phyloP scores from a whole-genome alignment of 2,113 vertebrate species.

The Hymenochirus boettgeri region DNA sequence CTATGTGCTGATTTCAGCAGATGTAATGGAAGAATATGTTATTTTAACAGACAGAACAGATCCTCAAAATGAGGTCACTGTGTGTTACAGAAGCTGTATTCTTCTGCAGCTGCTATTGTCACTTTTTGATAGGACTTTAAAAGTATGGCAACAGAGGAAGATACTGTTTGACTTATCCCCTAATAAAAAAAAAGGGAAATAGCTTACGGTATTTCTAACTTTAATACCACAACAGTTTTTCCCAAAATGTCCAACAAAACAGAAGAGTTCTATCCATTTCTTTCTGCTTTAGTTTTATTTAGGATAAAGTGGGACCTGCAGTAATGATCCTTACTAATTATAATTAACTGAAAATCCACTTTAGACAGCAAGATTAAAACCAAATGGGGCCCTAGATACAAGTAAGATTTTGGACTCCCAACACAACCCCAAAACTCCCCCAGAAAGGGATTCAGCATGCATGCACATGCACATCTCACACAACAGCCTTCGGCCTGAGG shows the following conservation, averaged over 20 bases:
- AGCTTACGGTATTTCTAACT: constrained; percentile 30
- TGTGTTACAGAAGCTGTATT: constrained; percentile 35
- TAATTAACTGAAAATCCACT: too few relatives aligned
- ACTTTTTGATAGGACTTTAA: constrained; percentile 31
- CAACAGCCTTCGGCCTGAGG: too few relatives aligned
- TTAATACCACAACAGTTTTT: constrained; percentile 33
- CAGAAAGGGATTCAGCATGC: too few relatives aligned
- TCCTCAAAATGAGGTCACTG: constrained; percentile 31
- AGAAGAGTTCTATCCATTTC: constrained; percentile 25
- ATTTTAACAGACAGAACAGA: constrained; percentile 33
- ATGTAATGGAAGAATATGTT: constrained; percentile 35
- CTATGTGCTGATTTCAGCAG: constrained; percentile 33
- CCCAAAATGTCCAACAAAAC: constrained; percentile 21
- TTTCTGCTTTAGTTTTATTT: too few relatives aligned
- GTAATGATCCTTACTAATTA: too few relatives aligned
- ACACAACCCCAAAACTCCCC: too few relatives aligned
- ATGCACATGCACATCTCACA: too few relatives aligned
- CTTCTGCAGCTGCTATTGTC: constrained; percentile 26
- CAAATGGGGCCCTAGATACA: too few relatives aligned
- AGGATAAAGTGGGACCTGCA: too few relatives aligned
- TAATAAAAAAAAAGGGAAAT: constrained; percentile 31
- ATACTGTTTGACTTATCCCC: constrained; percentile 31
- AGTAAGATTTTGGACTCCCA: too few relatives aligned
- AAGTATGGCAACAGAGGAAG: constrained; percentile 35
- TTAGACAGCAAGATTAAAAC: too few relatives aligned